Base-by-base conservation (phyloP, 2,113 vertebrate genomes). In the Fregetta grallaria region DNA sequence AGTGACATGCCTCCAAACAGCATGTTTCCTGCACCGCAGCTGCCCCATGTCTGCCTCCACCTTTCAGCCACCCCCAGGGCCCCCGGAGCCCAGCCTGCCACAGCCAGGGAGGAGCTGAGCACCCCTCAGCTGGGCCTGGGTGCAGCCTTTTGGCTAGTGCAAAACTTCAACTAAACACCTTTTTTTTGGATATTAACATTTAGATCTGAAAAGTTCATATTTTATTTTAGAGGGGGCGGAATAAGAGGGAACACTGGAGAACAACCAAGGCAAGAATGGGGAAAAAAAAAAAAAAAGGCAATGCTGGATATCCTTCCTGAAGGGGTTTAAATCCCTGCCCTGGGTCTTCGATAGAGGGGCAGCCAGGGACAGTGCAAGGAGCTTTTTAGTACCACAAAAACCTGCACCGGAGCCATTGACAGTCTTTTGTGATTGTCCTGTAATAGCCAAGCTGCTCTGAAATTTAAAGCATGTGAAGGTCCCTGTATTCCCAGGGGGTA, bases 381-480 rank as follows among this genome's bases (percentile, higher is more conserved):
- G 47, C 14, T 9, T 86, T 77, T 26, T 1, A 42, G 42, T 21
- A 40, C 9, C 44, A 13, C n/a, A 30, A 29, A 44, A 1, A 23
- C 21, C 38, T 27, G 6, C 36, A 45, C 45, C 18, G 72, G 44
- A 83, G 34, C 30, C n/a, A 30, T 58, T 11, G 13, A 23, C 14
- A 38, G 13, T 5, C 29, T 14, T 19, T 17, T 52, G 15, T 12
- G 36, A 27, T 8, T 10, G 6, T 5, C 58, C 52, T 53, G 42
- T 3, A 16, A 73, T 0, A 73, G 59, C 34, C 55, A n/a, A 68
- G 22, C 42, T 90, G 40, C 71, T 59, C 56, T 10, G 18, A 42
- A 34, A 8, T 12, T 10, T 36, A n/a, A 63, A n/a, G 22, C 61
- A 13, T 0, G 0, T 15, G 1, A 20, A 45, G 8, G 16, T 68